Evolutionary conservation across 23 tunicate species (phyloP), one percentile per base, ranked within the genome.

Genomic region (Styela clava): DNA sequence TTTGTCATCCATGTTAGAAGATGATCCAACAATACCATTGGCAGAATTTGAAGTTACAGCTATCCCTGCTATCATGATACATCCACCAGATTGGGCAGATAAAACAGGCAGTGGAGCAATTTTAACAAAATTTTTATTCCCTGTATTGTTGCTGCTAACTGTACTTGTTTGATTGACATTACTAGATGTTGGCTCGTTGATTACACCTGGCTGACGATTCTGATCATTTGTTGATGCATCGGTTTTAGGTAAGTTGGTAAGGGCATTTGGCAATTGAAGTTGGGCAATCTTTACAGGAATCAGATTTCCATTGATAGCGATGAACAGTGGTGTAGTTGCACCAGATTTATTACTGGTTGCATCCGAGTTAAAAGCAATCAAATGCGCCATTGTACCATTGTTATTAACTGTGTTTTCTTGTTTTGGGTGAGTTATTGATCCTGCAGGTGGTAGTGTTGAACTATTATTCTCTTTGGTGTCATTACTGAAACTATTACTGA

Each of bases 21-120:
- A 18, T 35, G 33, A 31, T 0, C 31, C 34, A 3, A 16, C 67
- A 24, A 30, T 2, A 74, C 44, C 51, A 37, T 33, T 28, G 3
- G 63, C 22, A 29, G 34, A 27, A 25, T 68, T 35, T 16, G 35
- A 24, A 0, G 33, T 9, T 24, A 35, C 68, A n/a, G 92, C 88
- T 20, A 92, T 87, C 5, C 97, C 97, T 0, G 97, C 97, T 9
- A 92, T 92, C 86, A 92, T 79, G 78, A 87, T 69, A 56, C 97
- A 87, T 63, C 83, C 78, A 20, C 88, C 88, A 69, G 81, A 74
- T 35, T 86, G 97, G 20, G 97, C 81, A 16, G 82, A 16, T 44
- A 83, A 73, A 2, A 81, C 67, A 1, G 91, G 97, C 63, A 92
- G 62, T 0, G 97, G 97, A 2, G 97, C 90, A 64, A 92, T 92